Evolutionary conservation across 2,888 invertebrate genomes (phyloP), one percentile per base, ranked within the genome.

Genomic region (Rhyacophila evoluta): DNA sequence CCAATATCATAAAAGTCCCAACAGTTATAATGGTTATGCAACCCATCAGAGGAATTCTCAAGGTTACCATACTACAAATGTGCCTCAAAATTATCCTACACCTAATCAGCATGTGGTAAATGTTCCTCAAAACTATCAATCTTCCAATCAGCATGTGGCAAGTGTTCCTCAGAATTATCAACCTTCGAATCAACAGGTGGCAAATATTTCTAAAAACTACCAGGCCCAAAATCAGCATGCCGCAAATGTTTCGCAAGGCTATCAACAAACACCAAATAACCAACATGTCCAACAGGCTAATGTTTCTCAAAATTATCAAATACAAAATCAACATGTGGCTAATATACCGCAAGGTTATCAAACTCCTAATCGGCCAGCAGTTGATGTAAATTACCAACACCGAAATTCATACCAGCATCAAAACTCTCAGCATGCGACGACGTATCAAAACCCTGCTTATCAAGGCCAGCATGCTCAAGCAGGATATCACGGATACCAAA

Each of bases 1-100:
- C 82, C 89, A 89, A 79, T 89, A 89, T 81, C 89, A 89, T 83
- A 90, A 89, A 83, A 84, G 86, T 15, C 81, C 84, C 38, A 79
- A 88, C 79, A 86, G 85, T 81, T 89, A 86, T 78, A 89, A 82
- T 41, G 76, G 75, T 1, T 77, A 80, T 10, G 38, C 88, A 19
- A 87, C 88, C 27, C 89, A 89, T 83, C 84, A 87, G 79, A 84
- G 87, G 25, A 85, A 88, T 84, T 87, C 85, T 28, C 88, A 88
- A 77, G 75, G 75, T 11, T 89, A 87, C 79, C 89, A 38, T 10
- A 1, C 36, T 1, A 19, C 38, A 15, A 72, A 36, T 12, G 25
- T 28, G 5, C 27, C 72, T 37, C 37, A 15, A 36, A 37, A 72
- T 37, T 38, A 38, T 72, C 37, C 15, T 19, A 19, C 37, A 15